Conservation (phyloP, 2,888 invertebrate species). For the Parnassius mnemosyne region DNA sequence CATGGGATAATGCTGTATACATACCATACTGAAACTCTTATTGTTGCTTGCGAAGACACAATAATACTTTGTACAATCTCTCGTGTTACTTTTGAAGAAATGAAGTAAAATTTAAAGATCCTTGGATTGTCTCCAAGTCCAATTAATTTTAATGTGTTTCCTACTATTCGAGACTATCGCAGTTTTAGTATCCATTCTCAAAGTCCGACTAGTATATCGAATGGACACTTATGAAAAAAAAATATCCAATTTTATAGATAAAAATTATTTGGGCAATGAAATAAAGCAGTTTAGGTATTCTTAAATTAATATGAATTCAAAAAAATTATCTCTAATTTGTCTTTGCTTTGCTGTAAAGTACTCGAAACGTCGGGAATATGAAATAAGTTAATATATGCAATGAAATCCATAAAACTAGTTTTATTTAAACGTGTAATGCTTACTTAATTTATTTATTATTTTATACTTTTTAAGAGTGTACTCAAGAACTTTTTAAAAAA, state of each 20-base stretch:
- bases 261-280: no score
- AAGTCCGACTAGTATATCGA: conserved; percentile 2
- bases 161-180: conserved; percentile 6
- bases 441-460: no score
- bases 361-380: no score
- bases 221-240: conserved; percentile 4
- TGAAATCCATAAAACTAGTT: no score
- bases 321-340: no score
- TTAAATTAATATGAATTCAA: no score
- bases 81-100: not conserved
- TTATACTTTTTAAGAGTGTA: no score
- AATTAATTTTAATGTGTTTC: conserved; percentile 2
- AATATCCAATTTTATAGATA: conserved; percentile 2
- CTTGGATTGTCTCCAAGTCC: conserved; percentile 4
- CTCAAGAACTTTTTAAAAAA: no score
- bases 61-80: not conserved
- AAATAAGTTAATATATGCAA: no score
- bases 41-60: not conserved
- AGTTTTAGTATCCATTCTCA: conserved; percentile 5
- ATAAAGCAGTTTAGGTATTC: no score
- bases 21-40: not conserved
- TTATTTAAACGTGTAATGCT: no score
- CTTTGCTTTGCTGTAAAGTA: no score
- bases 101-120: not conserved
- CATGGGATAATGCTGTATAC: not conserved